Percentiles rank a stretch among this genome's conserved stretches.
These are phyloP conservation scores for Pyrocephalus nanus DNA, from an alignment of 2,797 vertebrate genomes.

Conservation along the genomic window DNA sequence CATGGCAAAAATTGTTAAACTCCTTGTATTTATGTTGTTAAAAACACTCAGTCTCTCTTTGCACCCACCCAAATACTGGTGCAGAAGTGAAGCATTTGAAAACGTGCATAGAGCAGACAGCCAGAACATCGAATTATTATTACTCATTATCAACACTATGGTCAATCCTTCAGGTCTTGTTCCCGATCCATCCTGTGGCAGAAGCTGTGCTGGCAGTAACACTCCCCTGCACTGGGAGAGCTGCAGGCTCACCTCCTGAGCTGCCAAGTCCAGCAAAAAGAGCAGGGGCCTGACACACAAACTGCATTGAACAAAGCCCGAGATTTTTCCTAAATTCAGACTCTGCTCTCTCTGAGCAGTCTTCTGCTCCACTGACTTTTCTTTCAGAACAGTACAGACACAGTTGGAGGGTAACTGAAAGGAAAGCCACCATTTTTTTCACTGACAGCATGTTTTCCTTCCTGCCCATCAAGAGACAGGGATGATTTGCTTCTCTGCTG, in stretches of 20 bases:
- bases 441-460: background rate
- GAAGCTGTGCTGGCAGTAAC: background rate
- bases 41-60: background rate
- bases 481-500: background rate
- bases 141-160: background rate
- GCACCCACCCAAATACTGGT: background rate
- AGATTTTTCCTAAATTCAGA: background rate
- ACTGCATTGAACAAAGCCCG: background rate
- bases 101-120: rapidly evolving
- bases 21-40: background rate
- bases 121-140: background rate
- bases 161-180: background rate
- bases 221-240: background rate
- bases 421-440: background rate
- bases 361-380: background rate
- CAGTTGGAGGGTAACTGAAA: background rate
- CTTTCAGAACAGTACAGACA: background rate
- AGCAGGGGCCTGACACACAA: rapidly evolving
- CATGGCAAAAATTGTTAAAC: background rate
- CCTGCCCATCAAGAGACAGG: background rate
- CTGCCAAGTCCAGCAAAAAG: background rate
- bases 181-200: background rate
- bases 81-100: background rate
- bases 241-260: background rate
- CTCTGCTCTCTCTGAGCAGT: background rate